Base-by-base conservation (phyloP, 2,888 invertebrate genomes). In the Parascotia fuliginaria region DNA sequence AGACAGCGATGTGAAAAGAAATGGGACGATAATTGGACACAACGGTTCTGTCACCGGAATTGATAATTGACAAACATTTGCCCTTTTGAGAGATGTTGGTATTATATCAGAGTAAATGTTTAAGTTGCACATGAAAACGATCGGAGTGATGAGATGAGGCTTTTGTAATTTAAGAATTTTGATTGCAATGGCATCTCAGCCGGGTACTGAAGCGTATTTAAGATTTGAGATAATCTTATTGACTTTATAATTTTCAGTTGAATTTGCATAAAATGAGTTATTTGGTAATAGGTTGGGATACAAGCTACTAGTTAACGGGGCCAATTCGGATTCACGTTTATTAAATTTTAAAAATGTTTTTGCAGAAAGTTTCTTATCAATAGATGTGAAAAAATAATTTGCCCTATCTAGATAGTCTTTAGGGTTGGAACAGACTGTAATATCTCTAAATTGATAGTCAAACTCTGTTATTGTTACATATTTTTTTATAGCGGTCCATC, bases 341-440 rank as follows among this genome's bases (percentile, higher is more conserved):
- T 38, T 38, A 2, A 38, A 13, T 5, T 9, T 2, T 13, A 27
- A 27, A 5, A 27, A 13, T 2, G 38, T 27, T 14, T 13, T 38
- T 9, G 12, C 11, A n/a, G 43, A 36, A 19, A 44, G 44, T 22
- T 31, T 22, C n/a, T 44, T 24, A 0, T 38, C 44, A 22, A 43
- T 22, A 22, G 12, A 9, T 14, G 44, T 22, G 14, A 44, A 44
- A 11, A 7, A 24, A 6, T 6, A 7, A 24, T 24, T 24, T 6
- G 7, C 24, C 1, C 7, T 7, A 24, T 24, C 7, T 6, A 24
- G 24, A 19, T 2, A 19, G 19, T 19, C 19, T 24, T 24, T 24
- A 6, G 24, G 24, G 7, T 6, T 7, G 7, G 24, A 9, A 38
- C 11, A 15, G 11, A 9, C 13, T 1, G 31, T 9, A 1, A 0